phyloP scores from a whole-genome alignment of 2,888 invertebrate species.

The Drosophila testacea region DNA sequence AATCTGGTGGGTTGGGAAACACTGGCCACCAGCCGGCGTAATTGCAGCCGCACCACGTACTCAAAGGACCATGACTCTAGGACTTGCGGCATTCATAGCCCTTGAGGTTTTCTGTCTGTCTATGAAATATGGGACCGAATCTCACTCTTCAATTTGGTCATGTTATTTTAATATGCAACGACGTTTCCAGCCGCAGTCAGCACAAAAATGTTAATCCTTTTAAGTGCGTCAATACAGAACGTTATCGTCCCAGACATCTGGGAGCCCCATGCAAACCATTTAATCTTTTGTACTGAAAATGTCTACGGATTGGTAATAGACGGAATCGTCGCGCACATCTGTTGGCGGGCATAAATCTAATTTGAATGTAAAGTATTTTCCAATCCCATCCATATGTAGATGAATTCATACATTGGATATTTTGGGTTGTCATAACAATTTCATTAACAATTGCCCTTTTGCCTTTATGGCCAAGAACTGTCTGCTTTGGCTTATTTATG shows the following conservation, averaged over 20 bases:
- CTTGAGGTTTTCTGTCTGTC: constrained; percentile 38
- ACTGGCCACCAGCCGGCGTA: constrained; percentile 46
- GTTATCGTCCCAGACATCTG: constrained; percentile 57
- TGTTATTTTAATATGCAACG: constrained; percentile 64
- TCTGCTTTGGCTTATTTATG: constrained; percentile 60
- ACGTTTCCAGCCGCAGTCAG: constrained; percentile 58
- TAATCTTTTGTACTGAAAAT: constrained; percentile 67
- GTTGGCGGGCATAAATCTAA: constrained; percentile 69
- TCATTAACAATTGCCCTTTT: constrained; percentile 60
- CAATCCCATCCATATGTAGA: constrained; percentile 27
- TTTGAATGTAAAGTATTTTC: constrained; percentile 57
- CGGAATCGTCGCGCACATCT: constrained; percentile 56
- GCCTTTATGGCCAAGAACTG: constrained; percentile 40
- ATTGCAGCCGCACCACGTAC: constrained; percentile 37
- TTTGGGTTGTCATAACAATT: constrained; percentile 72
- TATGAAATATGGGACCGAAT: constrained; percentile 43
- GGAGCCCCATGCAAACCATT: constrained; percentile 50
- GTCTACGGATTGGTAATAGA: constrained; percentile 41
- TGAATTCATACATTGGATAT: constrained; percentile 27
- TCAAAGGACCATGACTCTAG: background rate
- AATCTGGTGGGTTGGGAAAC: constrained; percentile 31
- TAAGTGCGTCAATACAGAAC: constrained; percentile 63
- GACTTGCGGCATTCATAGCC: constrained; percentile 3
- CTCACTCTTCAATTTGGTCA: constrained; percentile 23
- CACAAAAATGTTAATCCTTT: constrained; percentile 77